Evolutionary conservation across 2,888 invertebrate species (phyloP), one percentile per base, ranked within the genome.

Genomic region (Mimumesa dahlbomi): DNA sequence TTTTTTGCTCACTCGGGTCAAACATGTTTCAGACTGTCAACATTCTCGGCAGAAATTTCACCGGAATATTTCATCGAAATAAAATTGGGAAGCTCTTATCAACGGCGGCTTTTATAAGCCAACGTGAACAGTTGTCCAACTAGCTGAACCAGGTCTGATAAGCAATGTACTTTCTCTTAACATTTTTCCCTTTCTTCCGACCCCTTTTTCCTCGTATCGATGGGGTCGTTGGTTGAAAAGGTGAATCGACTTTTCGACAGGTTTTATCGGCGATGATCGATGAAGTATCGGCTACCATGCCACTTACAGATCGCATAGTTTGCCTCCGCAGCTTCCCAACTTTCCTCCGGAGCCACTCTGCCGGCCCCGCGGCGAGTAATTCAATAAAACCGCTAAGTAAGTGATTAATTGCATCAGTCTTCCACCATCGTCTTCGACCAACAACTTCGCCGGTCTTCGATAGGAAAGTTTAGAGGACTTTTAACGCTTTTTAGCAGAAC

Each of bases 311-410:
- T 75, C 64, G 69, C 59, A 57, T 36, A 54, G 45, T 42, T 45
- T 45, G n/a, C 56, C 13, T 40, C 45, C 54, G 34, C 52, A 19
- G 21, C 46, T 34, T 13, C 34, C 42, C 38, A 72, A 72, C 68
- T 68, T 74, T 64, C 59, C 48, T 68, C 62, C 58, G 63, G 48
- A 49, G 25, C 56, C 13, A 5, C 48, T 42, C 48, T 49, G 46
- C 53, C 40, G 48, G 69, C 52, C 18, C 25, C 71, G 69, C 69
- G 54, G 71, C 76, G 66, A 72, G 75, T 85, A 84, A 86, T 85
- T 85, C 84, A 85, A 85, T 86, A 84, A 85, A 85, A 85, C 82
- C 79, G 75, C 84, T 79, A 77, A 83, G 81, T 86, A 86, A 86
- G 81, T 86, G 86, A 86, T 86, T 84, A 85, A 86, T 86, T 82